phyloP scores from a whole-genome alignment of 2,113 vertebrate genomes.

The Hiodon tergisus region DNA sequence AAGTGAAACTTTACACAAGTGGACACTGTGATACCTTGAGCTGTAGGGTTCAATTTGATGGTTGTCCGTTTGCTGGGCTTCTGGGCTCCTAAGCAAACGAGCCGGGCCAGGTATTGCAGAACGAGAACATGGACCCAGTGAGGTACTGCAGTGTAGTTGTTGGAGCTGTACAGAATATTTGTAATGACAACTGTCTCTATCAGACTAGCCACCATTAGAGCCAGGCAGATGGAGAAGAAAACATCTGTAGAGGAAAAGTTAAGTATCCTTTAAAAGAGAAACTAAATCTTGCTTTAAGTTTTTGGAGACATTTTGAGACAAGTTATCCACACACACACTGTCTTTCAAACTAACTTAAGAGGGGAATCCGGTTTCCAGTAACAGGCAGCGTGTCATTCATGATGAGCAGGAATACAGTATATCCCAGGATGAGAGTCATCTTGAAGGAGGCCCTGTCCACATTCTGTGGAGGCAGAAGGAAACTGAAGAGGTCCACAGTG shows the following conservation, averaged over 20 bases:
- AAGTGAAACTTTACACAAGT: neutral
- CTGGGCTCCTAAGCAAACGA: neutral
- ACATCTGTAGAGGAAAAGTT: slow-evolving; percentile 10
- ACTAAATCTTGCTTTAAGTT: neutral
- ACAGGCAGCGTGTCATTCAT: slow-evolving; percentile 66
- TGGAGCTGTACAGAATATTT: slow-evolving; percentile 21
- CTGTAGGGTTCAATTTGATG: slow-evolving; percentile 9
- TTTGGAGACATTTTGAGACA: neutral
- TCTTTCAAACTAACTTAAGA: slow-evolving; percentile 50
- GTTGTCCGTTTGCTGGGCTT: slow-evolving; percentile 25
- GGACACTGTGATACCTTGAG: slow-evolving; percentile 21
- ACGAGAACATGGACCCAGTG: slow-evolving; percentile 11
- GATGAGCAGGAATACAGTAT: slow-evolving; percentile 68
- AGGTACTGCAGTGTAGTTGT: slow-evolving; percentile 3
- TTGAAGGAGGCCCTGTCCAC: slow-evolving; percentile 62
- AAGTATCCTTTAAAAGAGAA: neutral
- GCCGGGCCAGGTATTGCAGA: slow-evolving; percentile 12
- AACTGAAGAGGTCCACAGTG: slow-evolving; percentile 65
- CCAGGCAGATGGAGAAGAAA: slow-evolving; percentile 23
- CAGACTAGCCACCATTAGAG: slow-evolving; percentile 28
- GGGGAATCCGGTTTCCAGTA: slow-evolving; percentile 54
- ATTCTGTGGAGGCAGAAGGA: slow-evolving; percentile 61
- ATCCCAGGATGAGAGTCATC: slow-evolving; percentile 71
- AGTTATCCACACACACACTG: neutral
- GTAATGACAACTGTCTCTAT: slow-evolving; percentile 29